A percentile compares a stretch with the other conserved stretches of the same genome.
Conservation (phyloP, 1,140 invertebrate species). For the Drosophila neocordata region DNA sequence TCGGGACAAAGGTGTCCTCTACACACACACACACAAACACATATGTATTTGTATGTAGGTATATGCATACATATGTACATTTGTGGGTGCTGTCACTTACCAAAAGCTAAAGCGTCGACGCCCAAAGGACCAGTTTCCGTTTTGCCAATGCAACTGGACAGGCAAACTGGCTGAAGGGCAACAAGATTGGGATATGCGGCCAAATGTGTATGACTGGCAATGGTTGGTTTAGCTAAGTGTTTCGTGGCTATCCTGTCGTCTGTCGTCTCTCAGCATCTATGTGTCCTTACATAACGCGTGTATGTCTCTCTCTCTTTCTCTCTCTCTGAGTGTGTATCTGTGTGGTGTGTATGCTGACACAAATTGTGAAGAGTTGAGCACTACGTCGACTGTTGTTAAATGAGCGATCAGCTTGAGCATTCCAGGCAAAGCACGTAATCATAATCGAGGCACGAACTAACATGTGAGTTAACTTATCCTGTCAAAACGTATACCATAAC, state of each 20-base stretch:
- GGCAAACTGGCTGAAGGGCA: conserved; percentile 9
- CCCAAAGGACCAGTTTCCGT: conserved; percentile 63
- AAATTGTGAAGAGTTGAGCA: conserved; percentile 47
- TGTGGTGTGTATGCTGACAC: conserved; percentile 28
- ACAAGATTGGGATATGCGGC: not conserved
- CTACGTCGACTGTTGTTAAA: conserved; percentile 25
- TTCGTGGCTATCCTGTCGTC: conserved; percentile 15
- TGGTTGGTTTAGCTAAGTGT: conserved; percentile 35
- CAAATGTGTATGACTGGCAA: not conserved
- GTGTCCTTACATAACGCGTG: conserved; percentile 25
- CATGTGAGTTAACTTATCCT: conserved; percentile 5
- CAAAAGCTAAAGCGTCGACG: conserved; percentile 53
- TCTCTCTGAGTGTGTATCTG: not conserved
- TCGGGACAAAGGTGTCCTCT: conserved; percentile 53
- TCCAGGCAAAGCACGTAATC: conserved; percentile 26
- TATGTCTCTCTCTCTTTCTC: too few relatives aligned
- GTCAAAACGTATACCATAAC: not conserved
- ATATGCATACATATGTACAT: not conserved
- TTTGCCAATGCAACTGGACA: conserved; percentile 43
- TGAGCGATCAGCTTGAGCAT: conserved; percentile 44
- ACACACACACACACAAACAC: not conserved
- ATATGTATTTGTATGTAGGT: not conserved
- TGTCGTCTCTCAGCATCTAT: conserved; percentile 7
- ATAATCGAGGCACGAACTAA: conserved; percentile 16
- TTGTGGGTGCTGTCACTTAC: conserved; percentile 26